Conservation (phyloP, 2,113 vertebrate genomes). For the Nycticorax nycticorax region DNA sequence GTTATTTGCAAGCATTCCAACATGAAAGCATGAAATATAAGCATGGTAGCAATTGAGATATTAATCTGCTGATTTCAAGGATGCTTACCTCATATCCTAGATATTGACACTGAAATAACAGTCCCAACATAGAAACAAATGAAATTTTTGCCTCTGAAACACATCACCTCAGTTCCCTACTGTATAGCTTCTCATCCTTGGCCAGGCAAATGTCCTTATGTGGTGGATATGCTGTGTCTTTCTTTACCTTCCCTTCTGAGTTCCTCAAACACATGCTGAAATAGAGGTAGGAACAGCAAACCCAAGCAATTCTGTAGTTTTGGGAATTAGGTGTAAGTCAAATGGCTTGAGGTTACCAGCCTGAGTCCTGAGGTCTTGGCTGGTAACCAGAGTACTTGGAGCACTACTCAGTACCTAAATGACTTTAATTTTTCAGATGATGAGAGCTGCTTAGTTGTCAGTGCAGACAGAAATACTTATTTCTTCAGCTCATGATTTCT, state of each 20-base stretch:
- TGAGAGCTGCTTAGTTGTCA: not conserved
- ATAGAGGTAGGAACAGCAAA: not conserved
- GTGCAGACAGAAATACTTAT: not conserved
- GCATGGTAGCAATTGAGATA: not conserved
- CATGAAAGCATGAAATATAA: not conserved
- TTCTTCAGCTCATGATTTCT: not conserved
- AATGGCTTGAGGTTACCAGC: not conserved
- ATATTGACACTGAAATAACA: not conserved
- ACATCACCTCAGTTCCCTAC: not conserved
- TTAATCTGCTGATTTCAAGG: not conserved
- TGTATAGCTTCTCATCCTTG: not conserved
- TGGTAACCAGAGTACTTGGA: not conserved
- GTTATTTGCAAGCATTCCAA: not conserved
- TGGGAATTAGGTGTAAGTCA: not conserved
- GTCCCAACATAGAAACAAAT: not conserved
- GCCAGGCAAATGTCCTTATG: not conserved
- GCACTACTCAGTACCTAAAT: not conserved
- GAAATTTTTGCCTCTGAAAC: not conserved
- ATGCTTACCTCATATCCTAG: not conserved
- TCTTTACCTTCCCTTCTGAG: not conserved
- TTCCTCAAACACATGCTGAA: not conserved
- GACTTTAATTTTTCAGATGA: not conserved
- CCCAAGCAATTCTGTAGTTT: not conserved
- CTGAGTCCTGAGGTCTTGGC: not conserved
- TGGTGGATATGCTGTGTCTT: not conserved